Evolutionary conservation across 2,797 vertebrate species (phyloP).

Genomic region (Propithecus deckenii): DNA sequence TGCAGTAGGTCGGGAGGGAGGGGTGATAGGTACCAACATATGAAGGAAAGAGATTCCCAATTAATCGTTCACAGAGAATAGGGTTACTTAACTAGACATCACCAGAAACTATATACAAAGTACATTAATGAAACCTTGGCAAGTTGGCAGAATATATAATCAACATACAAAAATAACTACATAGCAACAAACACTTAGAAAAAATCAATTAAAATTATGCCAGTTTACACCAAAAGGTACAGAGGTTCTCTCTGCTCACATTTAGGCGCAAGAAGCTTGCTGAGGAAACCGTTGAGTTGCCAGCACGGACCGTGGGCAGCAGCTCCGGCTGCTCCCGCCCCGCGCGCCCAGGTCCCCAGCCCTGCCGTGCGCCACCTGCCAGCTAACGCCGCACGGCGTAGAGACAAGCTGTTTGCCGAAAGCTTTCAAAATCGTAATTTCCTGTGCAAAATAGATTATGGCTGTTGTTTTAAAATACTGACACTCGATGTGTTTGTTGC

Average conservation of each 20-base stretch:
- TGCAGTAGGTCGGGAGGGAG: neutral
- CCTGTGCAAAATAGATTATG: neutral
- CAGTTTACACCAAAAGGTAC: neutral
- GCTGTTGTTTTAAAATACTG: neutral
- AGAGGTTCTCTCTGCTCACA: neutral
- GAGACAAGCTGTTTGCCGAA: neutral
- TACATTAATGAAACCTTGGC: neutral
- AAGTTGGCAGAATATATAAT: neutral
- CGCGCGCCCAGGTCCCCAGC: rapidly evolving
- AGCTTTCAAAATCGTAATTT: neutral
- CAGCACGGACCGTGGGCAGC: neutral
- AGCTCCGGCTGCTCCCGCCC: too few relatives aligned
- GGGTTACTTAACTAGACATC: neutral
- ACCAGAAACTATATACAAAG: neutral
- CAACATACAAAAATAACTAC: neutral
- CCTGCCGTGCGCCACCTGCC: rapidly evolving
- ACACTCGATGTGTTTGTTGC: neutral
- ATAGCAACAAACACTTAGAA: neutral
- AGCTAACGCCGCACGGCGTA: rapidly evolving
- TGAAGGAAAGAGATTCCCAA: too few relatives aligned
- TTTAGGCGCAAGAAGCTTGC: neutral
- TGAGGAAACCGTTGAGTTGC: neutral
- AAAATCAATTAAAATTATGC: neutral
- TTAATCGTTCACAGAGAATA: neutral
- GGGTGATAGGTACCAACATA: too few relatives aligned